Percentiles rank a stretch among this genome's conserved stretches.
phyloP scores from a whole-genome alignment of 2,797 vertebrate species.

The Sebastolobus altivelis region DNA sequence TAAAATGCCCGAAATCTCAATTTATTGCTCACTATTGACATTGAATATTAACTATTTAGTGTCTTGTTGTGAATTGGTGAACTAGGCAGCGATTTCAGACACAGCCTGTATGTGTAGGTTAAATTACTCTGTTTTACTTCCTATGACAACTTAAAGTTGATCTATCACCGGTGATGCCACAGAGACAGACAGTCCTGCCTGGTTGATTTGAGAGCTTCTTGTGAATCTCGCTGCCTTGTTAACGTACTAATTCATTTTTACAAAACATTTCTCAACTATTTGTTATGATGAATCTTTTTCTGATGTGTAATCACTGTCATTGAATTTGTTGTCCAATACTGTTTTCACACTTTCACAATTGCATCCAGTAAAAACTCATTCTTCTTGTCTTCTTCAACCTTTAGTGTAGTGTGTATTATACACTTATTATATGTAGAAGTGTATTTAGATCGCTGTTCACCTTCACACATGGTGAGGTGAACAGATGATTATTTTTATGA shows the following conservation, averaged over 20 bases:
- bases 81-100: not conserved
- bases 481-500: not conserved
- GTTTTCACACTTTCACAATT: not conserved
- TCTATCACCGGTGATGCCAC: not conserved
- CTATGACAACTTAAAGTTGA: not conserved
- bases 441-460: not conserved
- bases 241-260: not conserved
- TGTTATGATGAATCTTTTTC: not conserved
- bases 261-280: not conserved
- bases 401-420: not conserved
- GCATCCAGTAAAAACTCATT: not conserved
- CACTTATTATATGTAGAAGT: not conserved
- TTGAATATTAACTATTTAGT: rapidly evolving
- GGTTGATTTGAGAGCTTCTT: not conserved
- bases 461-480: not conserved
- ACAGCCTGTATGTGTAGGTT: not conserved
- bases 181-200: not conserved
- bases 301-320: not conserved
- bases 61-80: not conserved
- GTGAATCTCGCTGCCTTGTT: not conserved
- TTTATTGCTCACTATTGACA: not conserved
- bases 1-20: not conserved
- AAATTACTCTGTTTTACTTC: not conserved
- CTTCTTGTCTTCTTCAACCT: not conserved
- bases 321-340: not conserved